Evolutionary conservation across 1,140 invertebrate species (phyloP).

Genomic region (Cecropterus lyciades): DNA sequence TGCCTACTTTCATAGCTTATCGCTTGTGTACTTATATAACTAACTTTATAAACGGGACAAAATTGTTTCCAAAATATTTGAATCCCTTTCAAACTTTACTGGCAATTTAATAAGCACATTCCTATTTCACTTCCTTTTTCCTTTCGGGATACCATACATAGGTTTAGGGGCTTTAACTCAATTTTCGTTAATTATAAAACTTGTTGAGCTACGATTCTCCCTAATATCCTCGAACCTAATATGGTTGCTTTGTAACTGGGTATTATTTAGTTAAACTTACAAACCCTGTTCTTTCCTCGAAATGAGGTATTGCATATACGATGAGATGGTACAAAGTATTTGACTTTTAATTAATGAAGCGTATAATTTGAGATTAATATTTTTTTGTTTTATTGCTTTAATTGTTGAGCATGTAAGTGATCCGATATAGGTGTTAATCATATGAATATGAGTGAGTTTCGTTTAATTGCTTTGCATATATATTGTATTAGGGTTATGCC

Average conservation of each 20-base stretch:
- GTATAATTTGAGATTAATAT: background rate
- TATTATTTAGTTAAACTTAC: conserved; percentile 60
- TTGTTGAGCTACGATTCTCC: background rate
- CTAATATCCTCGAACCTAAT: conserved; percentile 13
- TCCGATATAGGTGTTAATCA: too few relatives aligned
- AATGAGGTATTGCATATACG: conserved; percentile 60
- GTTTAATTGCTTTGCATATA: too few relatives aligned
- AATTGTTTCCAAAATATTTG: background rate
- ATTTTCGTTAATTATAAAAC: conserved; percentile 3
- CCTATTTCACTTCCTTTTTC: background rate
- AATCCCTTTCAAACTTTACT: background rate
- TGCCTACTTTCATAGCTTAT: too few relatives aligned
- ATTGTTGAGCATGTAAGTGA: too few relatives aligned
- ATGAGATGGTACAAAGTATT: conserved; percentile 39
- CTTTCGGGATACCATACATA: background rate
- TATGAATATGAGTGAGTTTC: too few relatives aligned
- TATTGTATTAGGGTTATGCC: too few relatives aligned
- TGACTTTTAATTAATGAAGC: background rate
- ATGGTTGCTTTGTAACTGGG: conserved; percentile 5
- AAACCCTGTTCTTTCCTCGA: conserved; percentile 54
- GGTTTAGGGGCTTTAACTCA: background rate
- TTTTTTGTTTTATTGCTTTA: too few relatives aligned
- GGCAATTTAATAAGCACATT: conserved; percentile 1
- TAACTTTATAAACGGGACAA: background rate
- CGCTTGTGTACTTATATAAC: too few relatives aligned